These are phyloP conservation scores for Iphiclides podalirius DNA, from an alignment of 2,888 invertebrate genomes.

Conservation along the genomic window DNA sequence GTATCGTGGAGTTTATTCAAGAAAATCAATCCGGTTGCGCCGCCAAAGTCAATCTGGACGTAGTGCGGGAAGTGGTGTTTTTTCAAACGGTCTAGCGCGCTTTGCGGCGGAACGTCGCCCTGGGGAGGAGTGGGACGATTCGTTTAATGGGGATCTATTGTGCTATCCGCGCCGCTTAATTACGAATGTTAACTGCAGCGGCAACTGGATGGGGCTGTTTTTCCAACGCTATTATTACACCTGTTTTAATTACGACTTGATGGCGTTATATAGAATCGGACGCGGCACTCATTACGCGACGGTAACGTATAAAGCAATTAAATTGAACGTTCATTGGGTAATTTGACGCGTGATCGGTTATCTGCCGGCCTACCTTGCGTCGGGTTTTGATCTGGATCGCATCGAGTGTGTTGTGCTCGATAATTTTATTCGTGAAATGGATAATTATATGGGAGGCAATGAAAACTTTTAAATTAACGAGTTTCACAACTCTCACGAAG, in stretches of 20 bases:
- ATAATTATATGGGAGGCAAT: no score
- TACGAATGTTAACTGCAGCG: constrained; percentile 33
- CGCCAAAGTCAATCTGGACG: constrained; percentile 38
- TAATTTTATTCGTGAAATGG: no score
- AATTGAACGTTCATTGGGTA: constrained; percentile 19
- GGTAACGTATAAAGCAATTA: constrained; percentile 10
- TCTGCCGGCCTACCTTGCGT: not conserved
- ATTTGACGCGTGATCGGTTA: constrained; percentile 17
- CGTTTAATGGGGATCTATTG: constrained; percentile 64
- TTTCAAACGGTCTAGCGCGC: constrained; percentile 43
- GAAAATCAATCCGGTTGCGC: no score
- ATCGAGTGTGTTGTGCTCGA: constrained; percentile 6
- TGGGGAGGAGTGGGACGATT: constrained; percentile 47
- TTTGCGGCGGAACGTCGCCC: constrained; percentile 48
- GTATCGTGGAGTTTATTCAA: no score
- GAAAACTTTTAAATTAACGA: no score
- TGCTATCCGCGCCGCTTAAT: constrained; percentile 41
- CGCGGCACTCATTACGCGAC: constrained; percentile 12
- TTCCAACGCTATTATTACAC: constrained; percentile 24
- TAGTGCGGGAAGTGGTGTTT: constrained; percentile 41
- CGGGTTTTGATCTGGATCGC: not conserved
- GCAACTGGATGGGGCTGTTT: constrained; percentile 27
- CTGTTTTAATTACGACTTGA: constrained; percentile 18
- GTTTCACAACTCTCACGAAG: no score
- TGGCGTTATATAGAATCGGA: constrained; percentile 13